phyloP scores from a whole-genome alignment of 2,797 vertebrate genomes.

The Paramormyrops hopkinsi region DNA sequence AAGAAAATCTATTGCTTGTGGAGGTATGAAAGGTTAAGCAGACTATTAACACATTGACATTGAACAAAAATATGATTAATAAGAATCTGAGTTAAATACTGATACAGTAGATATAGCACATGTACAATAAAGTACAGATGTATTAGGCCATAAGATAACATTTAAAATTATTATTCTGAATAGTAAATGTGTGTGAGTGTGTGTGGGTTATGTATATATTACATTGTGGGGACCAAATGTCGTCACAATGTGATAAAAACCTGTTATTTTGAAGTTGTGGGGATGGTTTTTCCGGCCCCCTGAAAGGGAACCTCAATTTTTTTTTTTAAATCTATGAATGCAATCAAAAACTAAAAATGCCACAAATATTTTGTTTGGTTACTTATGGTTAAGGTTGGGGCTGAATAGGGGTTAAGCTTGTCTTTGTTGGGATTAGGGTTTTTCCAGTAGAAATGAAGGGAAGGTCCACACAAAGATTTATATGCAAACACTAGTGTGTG shows the following conservation, averaged over 20 bases:
- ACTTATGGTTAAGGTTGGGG: not conserved
- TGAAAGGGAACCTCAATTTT: not conserved
- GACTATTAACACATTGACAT: not conserved
- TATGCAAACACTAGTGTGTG: not conserved
- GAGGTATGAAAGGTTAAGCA: not conserved
- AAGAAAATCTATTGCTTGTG: not conserved
- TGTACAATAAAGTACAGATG: not conserved
- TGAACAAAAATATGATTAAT: slow-evolving; percentile 1
- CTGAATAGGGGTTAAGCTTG: not conserved
- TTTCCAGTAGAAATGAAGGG: not conserved
- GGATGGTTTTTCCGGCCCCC: not conserved
- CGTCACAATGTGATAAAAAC: not conserved
- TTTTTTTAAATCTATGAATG: not conserved
- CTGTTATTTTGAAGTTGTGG: not conserved
- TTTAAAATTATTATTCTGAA: not conserved
- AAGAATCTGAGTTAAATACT: not conserved
- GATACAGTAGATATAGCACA: not conserved
- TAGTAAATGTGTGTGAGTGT: not conserved
- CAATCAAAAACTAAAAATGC: not conserved
- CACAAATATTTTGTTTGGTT: not conserved
- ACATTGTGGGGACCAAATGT: not conserved
- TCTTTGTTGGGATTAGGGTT: not conserved
- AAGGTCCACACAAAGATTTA: not conserved
- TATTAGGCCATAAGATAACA: not conserved
- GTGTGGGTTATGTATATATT: not conserved